Conservation (phyloP, 2,113 vertebrate species). For the Peromyscus maniculatus region DNA sequence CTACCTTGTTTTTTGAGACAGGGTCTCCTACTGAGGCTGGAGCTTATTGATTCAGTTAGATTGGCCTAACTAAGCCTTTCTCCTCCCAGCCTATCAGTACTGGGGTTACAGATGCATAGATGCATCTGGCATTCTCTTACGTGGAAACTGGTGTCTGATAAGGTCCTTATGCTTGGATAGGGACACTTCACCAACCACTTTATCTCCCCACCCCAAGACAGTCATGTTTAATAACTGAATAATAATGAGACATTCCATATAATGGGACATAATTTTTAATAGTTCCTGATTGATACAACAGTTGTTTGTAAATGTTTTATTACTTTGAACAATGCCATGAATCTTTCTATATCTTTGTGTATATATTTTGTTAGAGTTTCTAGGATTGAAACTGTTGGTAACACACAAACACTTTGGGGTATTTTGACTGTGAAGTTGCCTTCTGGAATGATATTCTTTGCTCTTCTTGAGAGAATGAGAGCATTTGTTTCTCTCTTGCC, state of each 20-base stretch:
- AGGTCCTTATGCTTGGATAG: background rate
- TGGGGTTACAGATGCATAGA: background rate
- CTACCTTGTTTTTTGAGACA: too few relatives aligned
- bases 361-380: background rate
- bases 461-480: background rate
- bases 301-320: background rate
- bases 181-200: background rate
- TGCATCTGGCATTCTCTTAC: background rate
- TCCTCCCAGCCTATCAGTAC: background rate
- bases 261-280: background rate
- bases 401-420: background rate
- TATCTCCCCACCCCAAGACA: background rate
- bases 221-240: background rate
- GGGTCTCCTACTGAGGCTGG: background rate
- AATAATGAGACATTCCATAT: background rate
- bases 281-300: background rate
- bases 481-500: background rate
- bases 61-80: background rate
- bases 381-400: background rate
- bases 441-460: background rate
- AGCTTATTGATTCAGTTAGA: background rate
- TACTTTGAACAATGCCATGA: background rate
- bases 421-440: background rate
- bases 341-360: background rate
- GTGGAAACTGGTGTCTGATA: background rate